phyloP scores from a whole-genome alignment of 2,888 invertebrate genomes.

The Disparrhopalites patrizii region DNA sequence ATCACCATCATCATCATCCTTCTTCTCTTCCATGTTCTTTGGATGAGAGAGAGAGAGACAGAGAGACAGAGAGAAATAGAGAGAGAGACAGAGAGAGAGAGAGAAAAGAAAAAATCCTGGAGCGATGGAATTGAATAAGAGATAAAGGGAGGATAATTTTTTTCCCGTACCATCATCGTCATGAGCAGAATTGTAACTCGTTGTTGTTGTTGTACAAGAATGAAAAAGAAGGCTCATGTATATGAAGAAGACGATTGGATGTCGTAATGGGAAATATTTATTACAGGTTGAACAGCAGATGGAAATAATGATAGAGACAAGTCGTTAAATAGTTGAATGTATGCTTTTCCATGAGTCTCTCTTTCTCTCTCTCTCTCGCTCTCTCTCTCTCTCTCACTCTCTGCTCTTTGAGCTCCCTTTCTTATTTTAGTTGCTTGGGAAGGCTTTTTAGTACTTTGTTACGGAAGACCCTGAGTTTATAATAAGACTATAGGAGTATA shows the following conservation, averaged over 20 bases:
- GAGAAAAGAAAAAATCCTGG: constrained; percentile 9
- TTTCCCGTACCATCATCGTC: too few species aligned
- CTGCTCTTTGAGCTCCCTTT: too few species aligned
- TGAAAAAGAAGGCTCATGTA: neutral
- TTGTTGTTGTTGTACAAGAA: constrained; percentile 19
- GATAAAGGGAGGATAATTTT: too few species aligned
- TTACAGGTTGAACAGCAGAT: constrained; percentile 20
- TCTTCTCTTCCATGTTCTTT: too few species aligned
- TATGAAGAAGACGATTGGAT: constrained; percentile 17
- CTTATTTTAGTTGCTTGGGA: too few species aligned
- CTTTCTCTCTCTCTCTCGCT: constrained; percentile 3
- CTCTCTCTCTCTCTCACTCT: neutral
- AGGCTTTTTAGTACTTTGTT: too few species aligned
- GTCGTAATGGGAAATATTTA: constrained; percentile 23
- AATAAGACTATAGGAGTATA: too few species aligned
- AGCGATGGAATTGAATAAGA: too few species aligned
- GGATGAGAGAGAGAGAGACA: neutral
- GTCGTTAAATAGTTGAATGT: constrained; percentile 22
- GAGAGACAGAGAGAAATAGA: neutral
- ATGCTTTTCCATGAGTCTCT: constrained; percentile 6
- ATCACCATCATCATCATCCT: too few species aligned
- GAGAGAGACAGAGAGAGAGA: neutral
- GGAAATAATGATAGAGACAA: constrained; percentile 23
- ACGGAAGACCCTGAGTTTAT: too few species aligned
- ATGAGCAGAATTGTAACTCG: constrained; percentile 22